Evolutionary conservation across 1,140 invertebrate species (phyloP).

Genomic region (Zelostemma sp.): DNA sequence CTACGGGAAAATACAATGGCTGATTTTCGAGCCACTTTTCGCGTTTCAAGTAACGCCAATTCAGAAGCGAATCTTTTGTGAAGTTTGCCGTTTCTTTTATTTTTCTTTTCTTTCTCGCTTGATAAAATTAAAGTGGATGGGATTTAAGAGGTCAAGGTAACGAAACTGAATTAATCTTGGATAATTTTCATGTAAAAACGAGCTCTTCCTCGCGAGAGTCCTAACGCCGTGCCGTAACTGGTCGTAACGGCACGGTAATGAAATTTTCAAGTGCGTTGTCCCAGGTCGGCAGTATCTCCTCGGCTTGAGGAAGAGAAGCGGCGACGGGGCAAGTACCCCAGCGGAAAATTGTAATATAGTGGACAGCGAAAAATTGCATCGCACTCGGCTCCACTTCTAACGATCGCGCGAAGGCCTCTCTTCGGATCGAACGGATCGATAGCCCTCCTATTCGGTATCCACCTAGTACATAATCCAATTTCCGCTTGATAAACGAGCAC

Average conservation of each 20-base stretch:
- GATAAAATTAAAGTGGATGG: too few relatives aligned
- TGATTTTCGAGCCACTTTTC: neutral
- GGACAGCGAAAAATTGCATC: neutral
- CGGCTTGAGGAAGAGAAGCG: neutral
- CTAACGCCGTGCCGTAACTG: too few relatives aligned
- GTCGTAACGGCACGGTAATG: conserved; percentile 8
- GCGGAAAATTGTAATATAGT: conserved; percentile 2
- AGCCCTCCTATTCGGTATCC: conserved; percentile 37
- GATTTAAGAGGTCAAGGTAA: too few relatives aligned
- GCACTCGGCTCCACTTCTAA: conserved; percentile 1
- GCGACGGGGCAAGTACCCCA: neutral
- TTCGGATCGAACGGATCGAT: conserved; percentile 20
- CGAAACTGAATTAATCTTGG: conserved; percentile 7
- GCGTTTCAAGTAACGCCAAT: too few relatives aligned
- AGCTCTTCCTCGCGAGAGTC: neutral
- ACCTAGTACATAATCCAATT: conserved; percentile 41
- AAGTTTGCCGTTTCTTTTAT: too few relatives aligned
- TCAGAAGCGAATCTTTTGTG: too few relatives aligned
- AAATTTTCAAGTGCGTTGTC: conserved; percentile 6
- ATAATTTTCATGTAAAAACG: conserved; percentile 6
- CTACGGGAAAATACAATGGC: too few relatives aligned
- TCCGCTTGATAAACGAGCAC: conserved; percentile 45
- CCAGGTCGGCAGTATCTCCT: neutral
- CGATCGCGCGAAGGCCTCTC: conserved; percentile 6
- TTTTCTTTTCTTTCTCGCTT: too few relatives aligned